Evolutionary conservation across 2,113 vertebrate species (phyloP).

Genomic region (Gobius niger): DNA sequence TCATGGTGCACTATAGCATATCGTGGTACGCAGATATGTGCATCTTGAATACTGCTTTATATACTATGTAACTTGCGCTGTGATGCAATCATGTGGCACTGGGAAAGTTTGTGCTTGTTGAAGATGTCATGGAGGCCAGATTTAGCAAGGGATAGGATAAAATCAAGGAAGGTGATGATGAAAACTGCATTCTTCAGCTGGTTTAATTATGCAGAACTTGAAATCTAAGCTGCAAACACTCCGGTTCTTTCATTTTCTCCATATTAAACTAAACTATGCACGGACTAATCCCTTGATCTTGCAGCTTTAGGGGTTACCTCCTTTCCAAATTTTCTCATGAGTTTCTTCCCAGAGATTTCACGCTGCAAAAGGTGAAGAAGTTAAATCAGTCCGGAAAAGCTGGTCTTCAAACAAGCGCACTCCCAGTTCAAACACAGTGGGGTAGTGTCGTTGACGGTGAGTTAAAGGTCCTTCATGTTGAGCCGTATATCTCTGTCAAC

Average conservation of each 20-base stretch:
- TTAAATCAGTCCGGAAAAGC: conserved; percentile 16
- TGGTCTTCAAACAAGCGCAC: conserved; percentile 45
- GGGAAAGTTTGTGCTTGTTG: too few species aligned
- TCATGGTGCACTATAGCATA: too few species aligned
- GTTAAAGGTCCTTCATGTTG: conserved; percentile 1
- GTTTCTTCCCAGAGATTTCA: conserved; percentile 22
- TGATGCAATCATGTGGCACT: too few species aligned
- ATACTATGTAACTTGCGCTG: too few species aligned
- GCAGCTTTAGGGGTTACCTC: conserved; percentile 9
- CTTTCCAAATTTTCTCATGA: conserved; percentile 35
- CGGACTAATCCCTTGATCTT: conserved; percentile 42
- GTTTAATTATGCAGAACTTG: neutral
- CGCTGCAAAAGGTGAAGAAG: conserved; percentile 28
- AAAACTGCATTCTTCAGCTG: neutral
- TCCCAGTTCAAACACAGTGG: conserved; percentile 23
- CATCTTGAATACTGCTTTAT: too few species aligned
- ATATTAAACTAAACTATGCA: conserved; percentile 19
- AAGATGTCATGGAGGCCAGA: neutral
- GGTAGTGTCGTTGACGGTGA: conserved; percentile 7
- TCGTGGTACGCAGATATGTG: too few species aligned
- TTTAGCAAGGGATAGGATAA: neutral
- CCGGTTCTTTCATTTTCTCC: neutral
- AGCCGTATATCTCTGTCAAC: conserved; percentile 32
- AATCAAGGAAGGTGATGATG: neutral
- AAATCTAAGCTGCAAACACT: neutral